Percentiles rank a stretch among this genome's conserved stretches.
Conservation (phyloP, 37 sponge, comb jelly and placozoan genomes). For the Cliona cf. orientalis region DNA sequence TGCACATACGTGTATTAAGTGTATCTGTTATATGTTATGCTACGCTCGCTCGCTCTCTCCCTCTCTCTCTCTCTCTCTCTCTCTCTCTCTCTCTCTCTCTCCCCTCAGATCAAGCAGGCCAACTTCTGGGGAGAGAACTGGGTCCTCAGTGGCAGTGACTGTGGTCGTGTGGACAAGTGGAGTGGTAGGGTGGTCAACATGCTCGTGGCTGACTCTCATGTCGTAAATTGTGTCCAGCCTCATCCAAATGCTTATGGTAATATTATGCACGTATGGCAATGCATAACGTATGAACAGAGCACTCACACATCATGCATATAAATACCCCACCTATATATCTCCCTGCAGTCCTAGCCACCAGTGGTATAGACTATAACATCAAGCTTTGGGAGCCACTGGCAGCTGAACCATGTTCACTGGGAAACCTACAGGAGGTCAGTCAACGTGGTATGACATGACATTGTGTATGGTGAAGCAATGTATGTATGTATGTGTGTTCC, state of each 20-base stretch:
- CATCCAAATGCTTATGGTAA: slow-evolving; percentile 79
- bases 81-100: too few relatives aligned
- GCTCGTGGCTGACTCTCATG: slow-evolving; percentile 81
- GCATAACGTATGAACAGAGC: too few relatives aligned
- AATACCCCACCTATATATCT: neutral
- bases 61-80: too few relatives aligned
- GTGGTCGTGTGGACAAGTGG: slow-evolving; percentile 91
- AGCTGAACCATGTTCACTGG: slow-evolving; percentile 24
- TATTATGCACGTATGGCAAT: neutral
- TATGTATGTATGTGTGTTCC: too few relatives aligned
- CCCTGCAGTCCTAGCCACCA: slow-evolving; percentile 76
- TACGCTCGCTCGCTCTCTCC: too few relatives aligned
- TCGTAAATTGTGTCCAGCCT: slow-evolving; percentile 97
- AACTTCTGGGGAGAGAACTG: slow-evolving; percentile 84
- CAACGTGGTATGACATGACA: neutral
- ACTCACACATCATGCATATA: too few relatives aligned
- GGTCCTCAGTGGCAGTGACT: slow-evolving; percentile 91
- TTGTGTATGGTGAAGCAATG: too few relatives aligned
- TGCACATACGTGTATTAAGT: too few relatives aligned
- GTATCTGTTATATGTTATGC: too few relatives aligned
- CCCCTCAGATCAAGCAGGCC: slow-evolving; percentile 93
- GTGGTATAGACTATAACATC: slow-evolving; percentile 90
- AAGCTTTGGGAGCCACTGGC: slow-evolving; percentile 85
- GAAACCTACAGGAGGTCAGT: slow-evolving; percentile 53
- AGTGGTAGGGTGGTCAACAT: slow-evolving; percentile 78